Evolutionary conservation across 2,113 vertebrate species (phyloP), one percentile per base, ranked within the genome.

Genomic region (Morone chrysops): DNA sequence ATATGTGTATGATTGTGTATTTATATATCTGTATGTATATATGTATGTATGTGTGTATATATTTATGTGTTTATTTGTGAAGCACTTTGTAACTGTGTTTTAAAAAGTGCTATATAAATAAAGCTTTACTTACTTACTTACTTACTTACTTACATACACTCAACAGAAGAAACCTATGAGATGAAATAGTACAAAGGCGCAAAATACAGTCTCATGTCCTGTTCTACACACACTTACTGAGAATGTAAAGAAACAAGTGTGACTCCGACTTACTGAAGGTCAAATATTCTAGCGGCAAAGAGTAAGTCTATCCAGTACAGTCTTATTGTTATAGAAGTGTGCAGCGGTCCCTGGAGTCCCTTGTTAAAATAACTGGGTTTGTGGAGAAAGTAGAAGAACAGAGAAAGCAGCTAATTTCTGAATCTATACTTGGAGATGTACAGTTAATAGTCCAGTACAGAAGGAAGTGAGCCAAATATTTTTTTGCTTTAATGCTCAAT

Each of bases 301-400:
- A 63, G 14, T 40, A 14, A 61, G 65, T 80, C 68, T 77, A 38
- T 62, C 78, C 70, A 48, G 40, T 36, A 20, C 41, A 31, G 71
- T 59, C 22, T 38, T 40, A 62, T 50, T 65, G 80, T 54, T 59
- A 65, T 68, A 83, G 54, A 76, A 83, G 77, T 70, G 81, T 78
- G 50, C 73, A 74, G 72, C 31, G 6, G 17, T 80, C 76, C 69
- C 73, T 47, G 51, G 57, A 56, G 82, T 61, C n/a, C 8, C 41
- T 54, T 67, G 68, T 78, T 62, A 36, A 78, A 81, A 62, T 45
- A 84, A 53, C 51, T 4, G 14, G 36, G 47, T 68, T 63, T 57
- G 57, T 36, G 25, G 18, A 53, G 63, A 54, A 50, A 69, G 61
- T 25, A 41, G 41, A 48, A 69, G 48, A 50, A 6, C 2, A 6